phyloP scores from a whole-genome alignment of 1,140 invertebrate species.

The Aphis gossypii region DNA sequence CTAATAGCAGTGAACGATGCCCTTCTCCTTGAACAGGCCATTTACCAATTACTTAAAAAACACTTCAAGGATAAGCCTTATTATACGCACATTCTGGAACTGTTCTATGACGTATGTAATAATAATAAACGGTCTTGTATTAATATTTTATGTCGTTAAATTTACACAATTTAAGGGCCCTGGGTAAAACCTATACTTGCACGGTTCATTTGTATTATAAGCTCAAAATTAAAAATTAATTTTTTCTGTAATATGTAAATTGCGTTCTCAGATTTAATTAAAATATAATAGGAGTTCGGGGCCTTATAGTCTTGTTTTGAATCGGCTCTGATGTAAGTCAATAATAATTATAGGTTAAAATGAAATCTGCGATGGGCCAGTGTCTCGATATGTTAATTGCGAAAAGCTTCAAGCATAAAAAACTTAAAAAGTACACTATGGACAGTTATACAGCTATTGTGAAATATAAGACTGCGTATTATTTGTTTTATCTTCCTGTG shows the following conservation, averaged over 20 bases:
- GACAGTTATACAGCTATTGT: slow-evolving; percentile 88
- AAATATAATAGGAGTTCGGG: background rate
- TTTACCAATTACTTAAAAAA: slow-evolving; percentile 80
- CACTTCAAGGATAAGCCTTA: slow-evolving; percentile 80
- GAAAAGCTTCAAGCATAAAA: slow-evolving; percentile 66
- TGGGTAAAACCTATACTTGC: background rate
- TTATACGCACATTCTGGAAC: slow-evolving; percentile 81
- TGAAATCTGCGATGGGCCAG: slow-evolving; percentile 83
- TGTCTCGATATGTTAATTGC: slow-evolving; percentile 74
- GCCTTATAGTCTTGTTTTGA: no score
- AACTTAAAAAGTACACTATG: slow-evolving; percentile 81
- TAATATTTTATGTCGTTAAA: background rate
- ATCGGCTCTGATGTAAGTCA: background rate
- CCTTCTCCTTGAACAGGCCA: slow-evolving; percentile 77
- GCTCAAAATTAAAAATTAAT: background rate
- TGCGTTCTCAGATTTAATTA: background rate
- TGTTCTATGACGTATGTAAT: slow-evolving; percentile 81
- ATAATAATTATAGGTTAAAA: slow-evolving; percentile 68
- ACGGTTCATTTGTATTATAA: no score
- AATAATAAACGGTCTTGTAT: slow-evolving; percentile 48
- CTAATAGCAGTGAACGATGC: slow-evolving; percentile 86
- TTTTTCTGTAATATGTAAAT: slow-evolving; percentile 51
- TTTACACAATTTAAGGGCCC: background rate
- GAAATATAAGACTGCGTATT: slow-evolving; percentile 95
- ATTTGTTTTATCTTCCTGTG: slow-evolving; percentile 92